phyloP scores from a whole-genome alignment of 2,113 vertebrate genomes.

The Pionites leucogaster region DNA sequence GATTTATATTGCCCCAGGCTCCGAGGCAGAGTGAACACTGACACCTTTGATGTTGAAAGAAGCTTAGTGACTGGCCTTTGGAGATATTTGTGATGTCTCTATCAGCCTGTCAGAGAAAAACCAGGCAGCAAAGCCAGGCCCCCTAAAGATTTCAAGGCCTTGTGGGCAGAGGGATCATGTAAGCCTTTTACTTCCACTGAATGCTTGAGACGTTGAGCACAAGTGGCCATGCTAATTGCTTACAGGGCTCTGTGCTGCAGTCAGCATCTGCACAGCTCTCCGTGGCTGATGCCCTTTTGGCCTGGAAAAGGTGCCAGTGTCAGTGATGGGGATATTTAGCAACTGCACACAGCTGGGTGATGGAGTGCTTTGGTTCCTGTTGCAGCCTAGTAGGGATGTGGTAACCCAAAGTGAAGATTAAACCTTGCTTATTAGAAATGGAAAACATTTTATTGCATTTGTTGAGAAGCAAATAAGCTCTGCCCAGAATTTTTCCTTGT shows the following conservation, averaged over 20 bases:
- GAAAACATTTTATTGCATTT: neutral
- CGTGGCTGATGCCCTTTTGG: neutral
- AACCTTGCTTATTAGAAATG: neutral
- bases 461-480: neutral
- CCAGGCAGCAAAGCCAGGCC: slow-evolving; percentile 22
- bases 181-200: slow-evolving; percentile 26
- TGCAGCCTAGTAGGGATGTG: neutral
- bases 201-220: neutral
- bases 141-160: slow-evolving; percentile 43
- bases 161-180: neutral
- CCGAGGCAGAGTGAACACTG: slow-evolving; percentile 13
- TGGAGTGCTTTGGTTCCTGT: neutral
- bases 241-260: neutral
- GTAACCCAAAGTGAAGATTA: neutral
- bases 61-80: slow-evolving; percentile 49
- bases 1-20: slow-evolving; percentile 50
- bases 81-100: slow-evolving; percentile 68
- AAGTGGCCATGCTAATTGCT: neutral
- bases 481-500: neutral
- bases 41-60: slow-evolving; percentile 69
- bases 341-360: neutral
- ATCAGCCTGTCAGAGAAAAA: slow-evolving; percentile 59
- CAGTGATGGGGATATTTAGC: neutral
- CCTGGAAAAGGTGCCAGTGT: neutral
- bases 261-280: neutral